Percentiles rank a stretch among this genome's conserved stretches.
Conservation (phyloP, 2,113 vertebrate species). For the Jaculus jaculus region DNA sequence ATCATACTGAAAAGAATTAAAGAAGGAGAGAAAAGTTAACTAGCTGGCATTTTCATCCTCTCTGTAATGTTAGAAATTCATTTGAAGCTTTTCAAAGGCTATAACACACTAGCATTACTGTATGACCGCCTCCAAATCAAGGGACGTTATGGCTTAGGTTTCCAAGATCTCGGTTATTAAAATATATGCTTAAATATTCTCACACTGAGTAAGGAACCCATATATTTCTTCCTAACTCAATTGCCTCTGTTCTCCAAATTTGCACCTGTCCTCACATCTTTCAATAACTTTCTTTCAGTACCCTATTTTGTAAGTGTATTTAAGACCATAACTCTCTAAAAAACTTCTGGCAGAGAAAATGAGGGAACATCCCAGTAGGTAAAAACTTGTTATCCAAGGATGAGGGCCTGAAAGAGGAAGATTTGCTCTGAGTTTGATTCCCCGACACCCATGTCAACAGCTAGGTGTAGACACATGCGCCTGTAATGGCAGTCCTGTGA, state of each 20-base stretch:
- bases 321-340: conserved; percentile 37
- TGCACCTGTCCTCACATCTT: background rate
- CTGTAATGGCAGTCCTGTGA: too few species aligned
- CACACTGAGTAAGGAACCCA: background rate
- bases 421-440: too few species aligned
- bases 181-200: background rate
- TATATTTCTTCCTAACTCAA: background rate
- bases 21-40: conserved; percentile 31
- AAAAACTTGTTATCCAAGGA: too few species aligned
- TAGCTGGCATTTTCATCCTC: background rate
- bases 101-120: conserved; percentile 3
- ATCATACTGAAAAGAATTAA: background rate
- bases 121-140: background rate
- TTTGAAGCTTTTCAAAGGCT: conserved; percentile 30
- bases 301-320: background rate
- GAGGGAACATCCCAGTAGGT: too few species aligned
- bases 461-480: too few species aligned
- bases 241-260: background rate
- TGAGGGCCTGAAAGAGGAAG: too few species aligned
- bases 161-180: background rate
- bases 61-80: background rate
- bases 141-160: background rate
- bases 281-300: conserved; percentile 32
- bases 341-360: background rate
- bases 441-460: too few species aligned